Percentiles rank a stretch among this genome's conserved stretches.
phyloP scores from a whole-genome alignment of 2,797 vertebrate genomes.

The Rhynchotus rufescens region DNA sequence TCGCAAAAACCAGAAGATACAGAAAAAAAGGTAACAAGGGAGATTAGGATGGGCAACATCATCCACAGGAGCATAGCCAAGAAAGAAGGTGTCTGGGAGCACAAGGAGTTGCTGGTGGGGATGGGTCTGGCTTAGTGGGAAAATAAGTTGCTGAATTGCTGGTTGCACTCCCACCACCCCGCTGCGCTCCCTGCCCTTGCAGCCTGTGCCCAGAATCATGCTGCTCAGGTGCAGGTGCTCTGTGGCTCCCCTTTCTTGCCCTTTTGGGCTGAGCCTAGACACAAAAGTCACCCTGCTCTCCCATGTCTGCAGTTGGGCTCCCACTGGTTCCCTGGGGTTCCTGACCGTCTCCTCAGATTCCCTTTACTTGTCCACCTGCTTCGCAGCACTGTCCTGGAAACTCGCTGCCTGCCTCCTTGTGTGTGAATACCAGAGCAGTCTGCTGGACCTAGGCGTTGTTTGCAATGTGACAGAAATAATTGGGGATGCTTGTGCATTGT shows the following conservation, averaged over 20 bases:
- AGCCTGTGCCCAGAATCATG: slow-evolving; percentile 17
- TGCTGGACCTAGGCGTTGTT: accelerated
- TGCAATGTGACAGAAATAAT: neutral
- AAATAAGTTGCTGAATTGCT: neutral
- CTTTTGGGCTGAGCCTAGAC: neutral
- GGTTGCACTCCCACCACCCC: neutral
- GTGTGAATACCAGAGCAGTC: neutral
- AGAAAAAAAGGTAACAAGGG: neutral
- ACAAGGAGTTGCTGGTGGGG: neutral
- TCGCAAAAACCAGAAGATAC: neutral
- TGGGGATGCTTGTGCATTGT: neutral
- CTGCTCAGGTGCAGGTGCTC: neutral
- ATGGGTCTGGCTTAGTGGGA: neutral
- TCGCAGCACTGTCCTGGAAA: neutral
- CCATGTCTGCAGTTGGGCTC: neutral
- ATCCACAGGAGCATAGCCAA: neutral
- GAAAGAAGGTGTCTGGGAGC: neutral
- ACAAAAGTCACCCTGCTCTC: neutral
- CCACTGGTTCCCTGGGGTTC: neutral
- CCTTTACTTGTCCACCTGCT: neutral
- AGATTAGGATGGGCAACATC: neutral
- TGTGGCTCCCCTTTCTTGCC: neutral
- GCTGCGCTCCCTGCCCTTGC: slow-evolving; percentile 41
- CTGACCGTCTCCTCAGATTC: neutral
- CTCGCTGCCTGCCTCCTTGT: neutral